phyloP scores from a whole-genome alignment of 2,888 invertebrate species.

The Orthonevra nobilis region DNA sequence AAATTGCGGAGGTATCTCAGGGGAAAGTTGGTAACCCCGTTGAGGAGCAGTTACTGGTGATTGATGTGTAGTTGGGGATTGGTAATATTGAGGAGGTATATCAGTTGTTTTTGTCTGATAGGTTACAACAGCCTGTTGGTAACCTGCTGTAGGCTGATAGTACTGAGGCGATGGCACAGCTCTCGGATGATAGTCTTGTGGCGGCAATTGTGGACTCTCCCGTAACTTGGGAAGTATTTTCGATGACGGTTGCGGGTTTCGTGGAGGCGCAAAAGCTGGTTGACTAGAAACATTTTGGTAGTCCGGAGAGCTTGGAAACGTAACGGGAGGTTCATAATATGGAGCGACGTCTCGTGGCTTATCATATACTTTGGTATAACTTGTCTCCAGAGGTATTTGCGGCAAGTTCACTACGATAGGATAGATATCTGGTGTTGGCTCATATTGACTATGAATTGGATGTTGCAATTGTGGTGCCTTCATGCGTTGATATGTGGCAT shows the following conservation, averaged over 20 bases:
- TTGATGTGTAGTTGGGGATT: constrained; percentile 8
- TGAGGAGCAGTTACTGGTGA: not conserved
- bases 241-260: not conserved
- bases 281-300: not conserved
- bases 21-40: too few species aligned
- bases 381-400: constrained; percentile 59
- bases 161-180: constrained; percentile 1
- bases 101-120: constrained; percentile 1
- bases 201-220: constrained; percentile 12
- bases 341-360: constrained; percentile 38
- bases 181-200: constrained; percentile 9
- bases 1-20: constrained; percentile 2
- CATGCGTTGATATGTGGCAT: too few species aligned
- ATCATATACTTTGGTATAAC: constrained; percentile 61
- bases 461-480: not conserved
- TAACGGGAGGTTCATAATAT: constrained; percentile 1
- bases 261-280: not conserved
- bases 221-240: not conserved
- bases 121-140: too few species aligned
- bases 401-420: constrained; percentile 34
- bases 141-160: constrained; percentile 11
- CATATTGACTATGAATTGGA: constrained; percentile 12
- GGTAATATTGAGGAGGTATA: not conserved
- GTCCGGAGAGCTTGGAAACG: constrained; percentile 1
- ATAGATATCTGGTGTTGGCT: constrained; percentile 3